These are phyloP conservation scores for Drosophila navojoa DNA, from an alignment of 1,140 invertebrate genomes.

Conservation along the genomic window DNA sequence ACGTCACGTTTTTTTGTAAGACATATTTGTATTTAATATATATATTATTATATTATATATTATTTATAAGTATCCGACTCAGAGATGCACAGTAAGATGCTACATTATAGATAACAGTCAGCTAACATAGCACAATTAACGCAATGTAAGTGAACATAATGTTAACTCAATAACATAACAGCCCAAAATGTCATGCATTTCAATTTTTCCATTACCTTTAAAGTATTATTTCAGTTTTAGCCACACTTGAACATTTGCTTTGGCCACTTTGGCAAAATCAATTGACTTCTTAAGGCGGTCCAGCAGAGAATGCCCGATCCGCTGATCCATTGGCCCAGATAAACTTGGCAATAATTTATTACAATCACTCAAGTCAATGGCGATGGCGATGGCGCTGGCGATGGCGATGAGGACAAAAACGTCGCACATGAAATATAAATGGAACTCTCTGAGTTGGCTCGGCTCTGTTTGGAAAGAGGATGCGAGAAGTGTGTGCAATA, in stretches of 20 bases:
- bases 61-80: too few species aligned
- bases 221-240: too few species aligned
- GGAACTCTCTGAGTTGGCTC: slow-evolving; percentile 35
- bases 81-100: too few species aligned
- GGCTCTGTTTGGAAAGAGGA: slow-evolving; percentile 19
- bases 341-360: slow-evolving; percentile 76
- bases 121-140: too few species aligned
- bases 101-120: too few species aligned
- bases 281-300: slow-evolving; percentile 21
- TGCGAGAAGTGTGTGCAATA: slow-evolving; percentile 55
- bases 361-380: slow-evolving; percentile 75
- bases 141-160: too few species aligned
- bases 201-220: too few species aligned
- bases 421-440: slow-evolving; percentile 56
- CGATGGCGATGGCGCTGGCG: slow-evolving; percentile 47
- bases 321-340: slow-evolving; percentile 50
- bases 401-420: slow-evolving; percentile 21
- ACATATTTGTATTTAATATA: too few species aligned
- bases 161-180: too few species aligned
- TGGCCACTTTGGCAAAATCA: slow-evolving; percentile 1
- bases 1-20: too few species aligned
- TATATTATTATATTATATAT: too few species aligned
- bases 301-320: slow-evolving; percentile 15
- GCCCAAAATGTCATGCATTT: too few species aligned
- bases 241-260: neutral